Base-by-base conservation (phyloP, 1,140 invertebrate genomes). In the Drosophila ambigua region DNA sequence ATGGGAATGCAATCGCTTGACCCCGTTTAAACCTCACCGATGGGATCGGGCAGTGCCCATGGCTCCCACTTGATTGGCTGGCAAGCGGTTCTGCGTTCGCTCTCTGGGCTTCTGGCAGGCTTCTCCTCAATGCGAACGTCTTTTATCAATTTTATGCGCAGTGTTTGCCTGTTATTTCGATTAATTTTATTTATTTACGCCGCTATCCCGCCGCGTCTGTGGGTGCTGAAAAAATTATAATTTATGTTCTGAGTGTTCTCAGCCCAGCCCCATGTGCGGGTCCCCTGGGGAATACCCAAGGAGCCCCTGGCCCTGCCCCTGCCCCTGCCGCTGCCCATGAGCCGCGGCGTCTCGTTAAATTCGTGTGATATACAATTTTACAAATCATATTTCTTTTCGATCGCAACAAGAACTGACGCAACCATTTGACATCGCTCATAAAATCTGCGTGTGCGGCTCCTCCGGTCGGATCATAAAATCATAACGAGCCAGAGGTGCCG, bases 351-450 rank as follows among this genome's bases (percentile, higher is more conserved):
- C 68, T 81, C 81, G 65, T 85, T 81, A 85, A 87, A 64, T 31
- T 16, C 26, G 78, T 68, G 77, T 81, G 79, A 74, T 85, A 78
- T 78, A 59, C 78, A 75, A 85, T 87, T 77, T 63, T 62, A 75
- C 79, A 85, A 87, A 87, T 87, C 82, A 88, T 88, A 87, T 82
- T 77, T 85, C 77, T 72, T 67, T 57, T 57, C 49, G 77, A 85
- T 84, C 72, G 61, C 63, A 77, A 80, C 57, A 68, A 72, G 45
- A 73, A 66, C 67, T 80, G 72, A 85, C 72, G 77, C 80, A 84
- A 85, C 65, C 77, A 45, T 65, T 84, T 84, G 80, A 84, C 81
- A 85, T 77, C 46, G 23, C 57, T 61, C 73, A 74, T 82, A 79
- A 83, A 82, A 82, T 59, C 72, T 46, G 51, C 61, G 57, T 66